Evolutionary conservation across 2,888 invertebrate genomes (phyloP).

Genomic region (Nezara viridula): DNA sequence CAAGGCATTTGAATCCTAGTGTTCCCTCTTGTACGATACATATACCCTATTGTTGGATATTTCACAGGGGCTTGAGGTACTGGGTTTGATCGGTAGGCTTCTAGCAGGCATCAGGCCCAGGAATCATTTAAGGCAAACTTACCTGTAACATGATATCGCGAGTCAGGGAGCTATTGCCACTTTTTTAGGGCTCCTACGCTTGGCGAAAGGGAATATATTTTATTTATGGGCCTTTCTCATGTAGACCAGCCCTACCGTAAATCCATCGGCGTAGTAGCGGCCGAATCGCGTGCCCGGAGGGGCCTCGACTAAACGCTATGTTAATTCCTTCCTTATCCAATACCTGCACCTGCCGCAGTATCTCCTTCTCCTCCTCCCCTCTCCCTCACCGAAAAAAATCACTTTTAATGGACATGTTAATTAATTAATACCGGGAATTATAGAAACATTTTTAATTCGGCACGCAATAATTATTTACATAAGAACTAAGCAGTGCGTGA

Average conservation of each 20-base stretch:
- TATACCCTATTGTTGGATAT: background rate
- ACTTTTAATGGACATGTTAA: slow-evolving; percentile 17
- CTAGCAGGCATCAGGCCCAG: background rate
- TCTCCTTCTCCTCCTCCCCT: background rate
- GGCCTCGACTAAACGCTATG: background rate
- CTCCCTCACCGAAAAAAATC: background rate
- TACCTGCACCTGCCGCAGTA: slow-evolving; percentile 29
- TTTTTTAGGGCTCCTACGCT: background rate
- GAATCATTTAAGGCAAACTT: slow-evolving; percentile 15
- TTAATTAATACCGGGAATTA: background rate
- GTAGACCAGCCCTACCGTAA: background rate
- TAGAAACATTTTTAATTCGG: background rate
- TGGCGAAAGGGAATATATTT: slow-evolving; percentile 16
- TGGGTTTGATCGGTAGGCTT: background rate
- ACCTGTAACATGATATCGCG: slow-evolving; percentile 15
- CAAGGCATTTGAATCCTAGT: background rate
- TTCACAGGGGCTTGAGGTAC: background rate
- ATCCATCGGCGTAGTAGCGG: background rate
- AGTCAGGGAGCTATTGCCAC: background rate
- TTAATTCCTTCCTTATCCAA: slow-evolving; percentile 26
- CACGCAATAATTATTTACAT: background rate
- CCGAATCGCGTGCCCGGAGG: background rate
- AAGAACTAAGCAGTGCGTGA: background rate
- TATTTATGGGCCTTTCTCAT: slow-evolving; percentile 17
- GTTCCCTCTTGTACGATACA: background rate